phyloP scores from a whole-genome alignment of 2,113 vertebrate genomes.

The Gymnobelideus leadbeateri region DNA sequence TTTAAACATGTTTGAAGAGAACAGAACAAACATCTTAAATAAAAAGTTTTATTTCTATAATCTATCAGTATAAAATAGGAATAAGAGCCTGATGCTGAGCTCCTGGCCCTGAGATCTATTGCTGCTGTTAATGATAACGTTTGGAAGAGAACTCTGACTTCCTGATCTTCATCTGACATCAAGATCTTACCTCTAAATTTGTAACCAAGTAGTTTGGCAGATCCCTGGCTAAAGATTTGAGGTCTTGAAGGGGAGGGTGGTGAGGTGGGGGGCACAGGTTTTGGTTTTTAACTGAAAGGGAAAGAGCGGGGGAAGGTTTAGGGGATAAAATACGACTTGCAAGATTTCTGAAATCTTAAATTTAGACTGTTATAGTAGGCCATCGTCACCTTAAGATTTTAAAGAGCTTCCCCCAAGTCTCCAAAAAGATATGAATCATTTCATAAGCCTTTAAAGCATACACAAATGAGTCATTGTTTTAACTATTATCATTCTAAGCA shows the following conservation, averaged over 20 bases:
- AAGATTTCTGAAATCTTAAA: not conserved
- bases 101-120: not conserved
- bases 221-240: not conserved
- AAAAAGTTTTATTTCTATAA: not conserved
- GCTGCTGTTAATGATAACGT: not conserved
- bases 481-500: not conserved
- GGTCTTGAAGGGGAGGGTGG: not conserved
- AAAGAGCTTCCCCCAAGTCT: not conserved
- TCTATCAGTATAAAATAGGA: not conserved
- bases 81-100: not conserved
- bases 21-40: not conserved
- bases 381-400: not conserved
- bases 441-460: not conserved
- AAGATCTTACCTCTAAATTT: not conserved
- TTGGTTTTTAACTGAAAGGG: not conserved
- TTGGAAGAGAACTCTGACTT: not conserved
- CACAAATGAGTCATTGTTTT: not conserved
- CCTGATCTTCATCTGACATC: not conserved
- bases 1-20: not conserved
- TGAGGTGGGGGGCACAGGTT: not conserved
- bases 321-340: not conserved
- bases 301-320: not conserved
- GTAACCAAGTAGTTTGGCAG: not conserved
- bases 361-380: not conserved
- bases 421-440: not conserved